Conservation (phyloP, 2,113 vertebrate genomes). For the Craseonycteris thonglongyai region DNA sequence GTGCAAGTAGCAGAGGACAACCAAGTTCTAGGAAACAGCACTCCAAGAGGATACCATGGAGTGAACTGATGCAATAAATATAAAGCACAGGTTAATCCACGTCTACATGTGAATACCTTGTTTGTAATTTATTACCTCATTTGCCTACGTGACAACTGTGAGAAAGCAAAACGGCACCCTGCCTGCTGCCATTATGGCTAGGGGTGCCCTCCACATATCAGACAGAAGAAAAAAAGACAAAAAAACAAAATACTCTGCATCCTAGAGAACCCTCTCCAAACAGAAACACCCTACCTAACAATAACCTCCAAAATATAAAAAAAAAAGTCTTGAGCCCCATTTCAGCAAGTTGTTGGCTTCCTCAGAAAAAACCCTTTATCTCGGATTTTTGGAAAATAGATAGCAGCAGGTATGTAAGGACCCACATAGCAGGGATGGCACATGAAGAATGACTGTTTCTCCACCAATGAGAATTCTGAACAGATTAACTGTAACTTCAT, state of each 20-base stretch:
- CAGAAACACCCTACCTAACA: not conserved
- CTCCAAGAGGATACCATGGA: not conserved
- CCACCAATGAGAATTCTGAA: not conserved
- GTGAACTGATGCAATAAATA: not conserved
- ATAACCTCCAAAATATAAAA: not conserved
- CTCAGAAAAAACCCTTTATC: not conserved
- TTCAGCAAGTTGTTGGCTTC: not conserved
- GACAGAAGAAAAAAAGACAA: not conserved
- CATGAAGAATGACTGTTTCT: not conserved
- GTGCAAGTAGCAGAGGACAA: not conserved
- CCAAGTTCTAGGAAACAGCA: not conserved
- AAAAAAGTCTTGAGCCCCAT: not conserved
- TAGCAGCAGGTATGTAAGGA: not conserved
- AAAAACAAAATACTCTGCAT: not conserved
- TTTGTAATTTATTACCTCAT: not conserved
- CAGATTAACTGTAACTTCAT: not conserved
- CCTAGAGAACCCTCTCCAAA: not conserved
- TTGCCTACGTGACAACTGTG: not conserved
- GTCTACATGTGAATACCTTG: not conserved
- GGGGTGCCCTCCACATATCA: not conserved
- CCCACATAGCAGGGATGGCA: too few species aligned
- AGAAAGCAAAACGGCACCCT: not conserved
- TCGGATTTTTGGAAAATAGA: not conserved
- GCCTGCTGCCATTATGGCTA: not conserved
- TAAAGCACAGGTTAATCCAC: not conserved